Evolutionary conservation across 2,797 vertebrate genomes (phyloP), one percentile per base, ranked within the genome.

Genomic region (Enteromius thamalakanensis): DNA sequence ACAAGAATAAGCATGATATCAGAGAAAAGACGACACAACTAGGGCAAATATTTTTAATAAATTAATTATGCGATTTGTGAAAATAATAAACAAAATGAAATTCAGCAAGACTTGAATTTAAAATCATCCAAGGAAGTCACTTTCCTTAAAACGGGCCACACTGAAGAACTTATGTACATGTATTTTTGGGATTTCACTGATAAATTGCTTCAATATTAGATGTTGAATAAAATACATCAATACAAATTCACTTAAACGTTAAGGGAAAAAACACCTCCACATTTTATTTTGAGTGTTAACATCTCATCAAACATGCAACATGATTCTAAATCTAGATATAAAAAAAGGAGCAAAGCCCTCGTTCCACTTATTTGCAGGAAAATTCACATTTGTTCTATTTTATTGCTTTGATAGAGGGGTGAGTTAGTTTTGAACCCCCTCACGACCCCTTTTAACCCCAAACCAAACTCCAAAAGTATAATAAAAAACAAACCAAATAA

Each of bases 391-490:
- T 70, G 34, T 55, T 55, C 7, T 67, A 23, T 45, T 40, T 82
- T 76, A 82, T 82, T 82, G 81, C 81, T 82, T 76, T 67, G 76
- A 55, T 17, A 71, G 71, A 37, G 23, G 19, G 3, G 26, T 8
- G 8, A 26, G 10, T 64, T 29, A 17, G 19, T 77, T 47, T 9
- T 67, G 6, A 75, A 32, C 75, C 32, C 71, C 34, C 21, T 51
- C 19, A 17, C 5, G 11, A 75, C 45, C 58, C 29, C 60, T 21
- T 74, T 53, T 69, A 26, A 42, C 11, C 51, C 32, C 9, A 74
- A 51, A 53, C n/a, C 9, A 75, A 64, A 55, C 15, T 55, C 49
- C 49, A 58, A 70, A 64, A 29, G 3, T 21, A 6, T 64, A 29
- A 64, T 23, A 29, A 53, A 72, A 67, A 65, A n/a, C 74, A 60